Percentiles rank a stretch among this genome's conserved stretches.
phyloP scores from a whole-genome alignment of 2,797 vertebrate genomes.

The Danio aesculapii region DNA sequence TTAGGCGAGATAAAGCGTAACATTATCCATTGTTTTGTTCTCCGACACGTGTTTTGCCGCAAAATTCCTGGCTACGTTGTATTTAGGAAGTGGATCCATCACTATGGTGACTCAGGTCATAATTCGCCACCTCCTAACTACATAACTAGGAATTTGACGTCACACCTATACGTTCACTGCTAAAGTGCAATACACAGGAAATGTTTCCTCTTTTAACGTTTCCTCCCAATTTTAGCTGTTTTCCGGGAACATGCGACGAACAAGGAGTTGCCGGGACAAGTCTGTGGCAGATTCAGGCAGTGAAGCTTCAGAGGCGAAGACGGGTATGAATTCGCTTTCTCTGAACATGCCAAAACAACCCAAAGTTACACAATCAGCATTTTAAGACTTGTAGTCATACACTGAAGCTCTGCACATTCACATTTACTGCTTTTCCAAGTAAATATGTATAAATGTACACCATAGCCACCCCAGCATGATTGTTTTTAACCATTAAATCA shows the following conservation, averaged over 20 bases:
- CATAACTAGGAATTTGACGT: background rate
- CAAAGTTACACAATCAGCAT: background rate
- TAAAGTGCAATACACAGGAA: background rate
- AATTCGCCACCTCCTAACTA: background rate
- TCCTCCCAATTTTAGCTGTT: background rate
- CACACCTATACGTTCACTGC: no score
- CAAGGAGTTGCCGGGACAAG: constrained; percentile 65
- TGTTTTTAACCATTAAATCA: background rate
- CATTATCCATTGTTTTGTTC: background rate
- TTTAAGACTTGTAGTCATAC: background rate
- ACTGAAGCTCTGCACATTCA: background rate
- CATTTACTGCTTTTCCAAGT: background rate
- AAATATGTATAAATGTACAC: background rate
- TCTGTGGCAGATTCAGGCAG: constrained; percentile 37
- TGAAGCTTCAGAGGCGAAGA: constrained; percentile 49
- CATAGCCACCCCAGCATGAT: background rate
- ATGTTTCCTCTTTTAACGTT: background rate
- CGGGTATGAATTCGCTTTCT: background rate
- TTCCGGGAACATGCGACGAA: constrained; percentile 46
- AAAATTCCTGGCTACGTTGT: no score
- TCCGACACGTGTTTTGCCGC: background rate
- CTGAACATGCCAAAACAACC: background rate
- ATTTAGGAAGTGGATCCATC: background rate
- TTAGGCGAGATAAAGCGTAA: background rate
- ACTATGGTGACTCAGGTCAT: background rate